phyloP scores from a whole-genome alignment of 2,797 vertebrate genomes.

The Loriculus beryllinus region DNA sequence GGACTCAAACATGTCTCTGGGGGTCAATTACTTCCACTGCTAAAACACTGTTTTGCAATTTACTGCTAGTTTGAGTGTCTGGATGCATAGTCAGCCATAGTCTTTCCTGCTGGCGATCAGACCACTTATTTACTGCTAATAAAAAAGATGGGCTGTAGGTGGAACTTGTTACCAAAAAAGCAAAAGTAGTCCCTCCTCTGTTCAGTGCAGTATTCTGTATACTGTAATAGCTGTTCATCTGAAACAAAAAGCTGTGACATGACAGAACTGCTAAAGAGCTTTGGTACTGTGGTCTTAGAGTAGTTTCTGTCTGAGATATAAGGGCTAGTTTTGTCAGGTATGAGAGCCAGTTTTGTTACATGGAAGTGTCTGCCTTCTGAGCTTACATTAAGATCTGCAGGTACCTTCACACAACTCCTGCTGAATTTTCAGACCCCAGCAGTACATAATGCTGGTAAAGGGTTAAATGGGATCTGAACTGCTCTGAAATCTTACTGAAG shows the following conservation, averaged over 20 bases:
- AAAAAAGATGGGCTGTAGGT: not conserved
- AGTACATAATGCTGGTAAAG: not conserved
- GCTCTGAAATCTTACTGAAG: not conserved
- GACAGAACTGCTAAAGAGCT: not conserved
- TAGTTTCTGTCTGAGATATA: not conserved
- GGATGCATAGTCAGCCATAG: not conserved
- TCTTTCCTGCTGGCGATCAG: not conserved
- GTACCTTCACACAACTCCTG: not conserved
- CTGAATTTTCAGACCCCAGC: not conserved
- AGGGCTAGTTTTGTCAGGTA: not conserved
- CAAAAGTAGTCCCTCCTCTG: not conserved
- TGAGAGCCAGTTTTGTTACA: fast-evolving
- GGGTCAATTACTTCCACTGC: not conserved
- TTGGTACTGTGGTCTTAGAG: not conserved
- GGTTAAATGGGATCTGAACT: not conserved
- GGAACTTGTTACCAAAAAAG: not conserved
- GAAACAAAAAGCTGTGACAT: not conserved
- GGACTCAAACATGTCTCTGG: not conserved
- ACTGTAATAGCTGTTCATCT: not conserved
- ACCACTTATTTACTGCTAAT: not conserved
- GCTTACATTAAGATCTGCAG: not conserved
- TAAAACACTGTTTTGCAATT: not conserved
- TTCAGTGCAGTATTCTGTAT: not conserved
- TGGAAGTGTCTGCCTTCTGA: not conserved
- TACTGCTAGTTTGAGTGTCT: not conserved